Evolutionary conservation across 2,797 vertebrate genomes (phyloP), one percentile per base, ranked within the genome.

Genomic region (Bryconaethiops microstoma): DNA sequence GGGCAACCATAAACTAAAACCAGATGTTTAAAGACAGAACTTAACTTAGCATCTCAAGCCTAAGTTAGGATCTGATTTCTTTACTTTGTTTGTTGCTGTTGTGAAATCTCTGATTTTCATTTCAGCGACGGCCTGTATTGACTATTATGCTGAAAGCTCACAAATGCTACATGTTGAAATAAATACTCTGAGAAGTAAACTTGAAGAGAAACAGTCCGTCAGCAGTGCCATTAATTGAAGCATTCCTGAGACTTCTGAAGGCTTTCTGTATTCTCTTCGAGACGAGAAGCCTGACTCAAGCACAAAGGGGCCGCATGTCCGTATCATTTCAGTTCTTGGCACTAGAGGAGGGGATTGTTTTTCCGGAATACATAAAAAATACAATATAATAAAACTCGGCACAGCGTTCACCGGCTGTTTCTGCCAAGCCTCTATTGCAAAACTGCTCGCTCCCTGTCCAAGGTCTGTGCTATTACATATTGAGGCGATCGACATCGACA

Each of bases 261-360:
- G 73, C 65, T 81, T 86, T 74, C 48, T 57, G 21, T 72, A 75
- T 72, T 85, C 83, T 67, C 54, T 62, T 45, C 40, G 75, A 77
- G 3, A 45, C 76, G 50, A 35, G 12, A 69, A 67, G 39, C 59
- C 76, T 69, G 83, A 67, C 50, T 52, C 50, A 80, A 29, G 39
- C 81, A 76, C 82, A 80, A 85, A 84, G 81, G 67, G 35, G 85
- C 71, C 64, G 70, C 80, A 82, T 90, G 84, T 88, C 86, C 85
- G 67, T 87, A 86, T 82, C 25, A 16, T 81, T 80, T 82, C 75
- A 52, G 85, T 86, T 73, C 76, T 82, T 78, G 69, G 80, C 83
- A 45, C 2, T 12, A 25, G 57, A 60, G 29, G 17, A 72, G 73
- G 50, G 67, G 80, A 87, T 89, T 10, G 7, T 73, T 54, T 90